Conservation (phyloP, 2,888 invertebrate species). For the Craniophora ligustri region DNA sequence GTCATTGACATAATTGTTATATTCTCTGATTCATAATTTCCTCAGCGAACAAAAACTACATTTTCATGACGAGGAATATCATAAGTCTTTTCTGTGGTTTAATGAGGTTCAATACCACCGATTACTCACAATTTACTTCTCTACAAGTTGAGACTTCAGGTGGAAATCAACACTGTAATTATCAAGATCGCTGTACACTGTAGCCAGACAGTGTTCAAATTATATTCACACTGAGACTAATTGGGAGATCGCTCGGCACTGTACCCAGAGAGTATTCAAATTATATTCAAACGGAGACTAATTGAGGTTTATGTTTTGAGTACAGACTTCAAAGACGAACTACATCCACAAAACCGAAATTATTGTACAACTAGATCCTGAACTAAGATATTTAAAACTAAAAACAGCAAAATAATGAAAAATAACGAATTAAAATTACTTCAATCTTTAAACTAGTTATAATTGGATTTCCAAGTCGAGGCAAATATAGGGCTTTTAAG, state of each 20-base stretch:
- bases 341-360: not conserved
- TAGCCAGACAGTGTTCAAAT: too few relatives aligned
- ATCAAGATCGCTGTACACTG: slow-evolving; percentile 15
- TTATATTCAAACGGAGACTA: slow-evolving; percentile 32
- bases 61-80: not conserved
- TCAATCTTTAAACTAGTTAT: too few relatives aligned
- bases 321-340: slow-evolving; percentile 1
- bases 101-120: not conserved
- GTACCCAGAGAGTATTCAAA: too few relatives aligned
- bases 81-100: not conserved
- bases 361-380: not conserved
- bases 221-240: slow-evolving; percentile 33
- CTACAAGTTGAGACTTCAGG: slow-evolving; percentile 18
- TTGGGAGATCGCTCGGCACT: slow-evolving; percentile 13
- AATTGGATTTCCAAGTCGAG: too few relatives aligned
- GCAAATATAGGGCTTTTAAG: too few relatives aligned
- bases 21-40: slow-evolving; percentile 21
- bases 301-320: slow-evolving; percentile 20
- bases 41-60: not conserved
- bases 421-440: too few relatives aligned
- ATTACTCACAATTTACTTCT: slow-evolving; percentile 3
- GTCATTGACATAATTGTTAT: slow-evolving; percentile 39
- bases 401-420: too few relatives aligned
- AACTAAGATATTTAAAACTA: too few relatives aligned
- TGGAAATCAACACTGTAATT: slow-evolving; percentile 38